phyloP scores from a whole-genome alignment of 2,797 vertebrate genomes.

The Crocidura indochinensis region DNA sequence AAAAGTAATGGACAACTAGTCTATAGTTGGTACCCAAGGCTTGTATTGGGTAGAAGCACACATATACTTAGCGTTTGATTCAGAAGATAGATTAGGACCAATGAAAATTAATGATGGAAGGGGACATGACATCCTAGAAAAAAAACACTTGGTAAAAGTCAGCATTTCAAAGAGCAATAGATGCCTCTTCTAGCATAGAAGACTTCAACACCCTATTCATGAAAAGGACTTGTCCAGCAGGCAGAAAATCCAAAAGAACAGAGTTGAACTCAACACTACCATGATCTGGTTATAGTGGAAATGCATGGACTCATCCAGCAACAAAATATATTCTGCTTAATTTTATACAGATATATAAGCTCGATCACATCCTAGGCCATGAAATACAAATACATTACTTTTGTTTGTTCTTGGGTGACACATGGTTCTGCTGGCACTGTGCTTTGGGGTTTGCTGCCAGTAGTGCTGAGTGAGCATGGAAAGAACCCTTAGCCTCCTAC shows the following conservation, averaged over 20 bases:
- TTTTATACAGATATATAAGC: background rate
- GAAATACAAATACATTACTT: background rate
- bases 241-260: conserved; percentile 22
- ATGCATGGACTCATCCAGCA: background rate
- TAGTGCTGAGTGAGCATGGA: no score
- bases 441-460: no score
- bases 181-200: background rate
- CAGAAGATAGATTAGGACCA: background rate
- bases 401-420: background rate
- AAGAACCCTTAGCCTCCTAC: no score
- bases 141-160: conserved; percentile 50
- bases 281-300: background rate
- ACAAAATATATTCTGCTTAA: background rate
- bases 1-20: background rate
- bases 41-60: background rate
- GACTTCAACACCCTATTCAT: conserved; percentile 13
- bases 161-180: conserved; percentile 1
- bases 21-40: background rate
- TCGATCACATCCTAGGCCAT: background rate
- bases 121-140: background rate
- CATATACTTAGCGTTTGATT: conserved; percentile 2
- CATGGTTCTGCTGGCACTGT: background rate
- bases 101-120: background rate
- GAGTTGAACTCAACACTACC: background rate
- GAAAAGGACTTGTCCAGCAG: conserved; percentile 16